Conservation (phyloP, 2,888 invertebrate species). For the Rotaria macrura region DNA sequence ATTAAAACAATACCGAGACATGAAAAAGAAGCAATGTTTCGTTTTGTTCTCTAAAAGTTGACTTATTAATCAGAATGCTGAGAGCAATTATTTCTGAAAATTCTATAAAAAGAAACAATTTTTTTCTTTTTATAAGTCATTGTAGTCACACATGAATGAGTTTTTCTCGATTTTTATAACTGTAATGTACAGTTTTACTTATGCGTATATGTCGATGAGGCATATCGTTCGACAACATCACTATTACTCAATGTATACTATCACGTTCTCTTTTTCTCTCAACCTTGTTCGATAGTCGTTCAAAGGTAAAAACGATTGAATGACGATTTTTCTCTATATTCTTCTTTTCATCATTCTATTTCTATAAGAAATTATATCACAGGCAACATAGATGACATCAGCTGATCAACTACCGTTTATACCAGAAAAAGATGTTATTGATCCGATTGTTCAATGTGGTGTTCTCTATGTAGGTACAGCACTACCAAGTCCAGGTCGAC, state of each 20-base stretch:
- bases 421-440: background rate
- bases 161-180: background rate
- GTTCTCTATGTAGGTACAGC: conserved; percentile 49
- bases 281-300: background rate
- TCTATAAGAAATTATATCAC: background rate
- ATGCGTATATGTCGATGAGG: background rate
- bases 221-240: background rate
- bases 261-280: background rate
- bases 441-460: conserved; percentile 36
- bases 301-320: background rate
- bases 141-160: background rate
- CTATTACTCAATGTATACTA: background rate
- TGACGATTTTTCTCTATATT: background rate
- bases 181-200: background rate
- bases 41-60: no score
- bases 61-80: no score
- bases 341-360: background rate
- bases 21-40: no score
- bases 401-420: background rate
- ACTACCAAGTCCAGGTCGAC: conserved; percentile 41
- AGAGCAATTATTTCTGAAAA: no score
- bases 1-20: no score
- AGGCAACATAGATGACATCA: background rate
- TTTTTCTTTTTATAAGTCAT: background rate
- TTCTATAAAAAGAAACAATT: background rate